Evolutionary conservation across 2,797 vertebrate genomes (phyloP), one percentile per base, ranked within the genome.

Genomic region (Ctenosaura bakeri): DNA sequence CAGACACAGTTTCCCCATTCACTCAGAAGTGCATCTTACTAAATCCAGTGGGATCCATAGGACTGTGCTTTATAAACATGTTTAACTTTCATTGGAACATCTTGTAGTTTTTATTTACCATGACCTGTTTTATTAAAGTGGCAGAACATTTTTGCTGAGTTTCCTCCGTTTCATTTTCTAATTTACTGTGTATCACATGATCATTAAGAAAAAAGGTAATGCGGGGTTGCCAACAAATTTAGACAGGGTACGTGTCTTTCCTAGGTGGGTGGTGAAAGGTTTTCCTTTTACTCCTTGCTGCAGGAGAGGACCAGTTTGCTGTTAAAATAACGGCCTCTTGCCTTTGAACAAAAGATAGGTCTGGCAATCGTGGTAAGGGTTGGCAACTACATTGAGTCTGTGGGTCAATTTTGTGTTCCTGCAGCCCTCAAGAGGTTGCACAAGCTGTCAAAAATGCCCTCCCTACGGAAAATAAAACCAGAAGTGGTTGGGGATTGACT

Each of bases 101-200:
- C 42, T 54, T 73, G 29, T 64, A 8, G 52, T n/a, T 26, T 86
- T 77, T 46, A 62, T 62, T 42, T 73, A 29, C 29, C 10, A 3
- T 52, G 29, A 32, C 35, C 10, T 69, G 38, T 59, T 88, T 71
- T 56, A 88, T 6, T 90, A 88, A 88, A 88, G 29, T 46, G 16
- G 26, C 56, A 26, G 80, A 56, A 42, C 26, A 35, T 32, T 52
- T 84, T 71, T 42, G 29, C 50, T 35, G 76, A 83, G 56, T 78
- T 77, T 66, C 13, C 12, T 83, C n/a, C 12, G 4, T 77, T 90
- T 84, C 66, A 46, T 84, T 76, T 78, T 56, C 46, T 46, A 59
- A 42, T 22, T n/a, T 42, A 29, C 62, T 77, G 7, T 35, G 14
- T 62, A 8, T 22, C 4, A 76, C 71, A 64, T 9, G 50, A 46